Conservation (phyloP, 2,888 invertebrate genomes). For the Masnerella sp. region DNA sequence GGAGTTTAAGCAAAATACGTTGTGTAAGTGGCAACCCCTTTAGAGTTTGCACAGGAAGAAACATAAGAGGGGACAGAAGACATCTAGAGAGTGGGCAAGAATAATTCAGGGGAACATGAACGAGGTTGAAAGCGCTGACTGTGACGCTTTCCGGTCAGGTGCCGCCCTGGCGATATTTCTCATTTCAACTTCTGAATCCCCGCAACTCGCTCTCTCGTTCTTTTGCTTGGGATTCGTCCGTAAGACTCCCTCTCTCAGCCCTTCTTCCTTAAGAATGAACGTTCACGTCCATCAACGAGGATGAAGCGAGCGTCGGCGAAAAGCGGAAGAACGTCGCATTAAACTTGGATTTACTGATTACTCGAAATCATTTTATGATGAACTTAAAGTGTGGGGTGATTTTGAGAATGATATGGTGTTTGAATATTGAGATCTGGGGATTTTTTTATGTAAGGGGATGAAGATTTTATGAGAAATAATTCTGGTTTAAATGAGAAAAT, state of each 20-base stretch:
- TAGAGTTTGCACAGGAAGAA: constrained; percentile 48
- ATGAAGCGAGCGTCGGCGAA: constrained; percentile 39
- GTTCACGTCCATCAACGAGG: constrained; percentile 52
- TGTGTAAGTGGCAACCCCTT: constrained; percentile 50
- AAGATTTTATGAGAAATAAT: too few relatives aligned
- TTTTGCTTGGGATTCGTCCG: constrained; percentile 64
- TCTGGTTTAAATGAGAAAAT: too few relatives aligned
- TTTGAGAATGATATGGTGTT: too few relatives aligned
- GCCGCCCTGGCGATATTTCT: constrained; percentile 73
- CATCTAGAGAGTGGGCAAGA: constrained; percentile 44
- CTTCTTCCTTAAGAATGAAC: constrained; percentile 41
- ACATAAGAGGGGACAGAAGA: constrained; percentile 47
- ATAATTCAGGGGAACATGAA: constrained; percentile 66
- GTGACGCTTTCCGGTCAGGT: constrained; percentile 77
- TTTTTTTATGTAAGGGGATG: too few relatives aligned
- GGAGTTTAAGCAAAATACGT: constrained; percentile 24
- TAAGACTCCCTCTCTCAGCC: constrained; percentile 14
- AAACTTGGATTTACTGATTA: too few relatives aligned
- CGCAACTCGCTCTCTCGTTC: constrained; percentile 61
- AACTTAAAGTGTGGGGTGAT: too few relatives aligned
- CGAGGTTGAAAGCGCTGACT: constrained; percentile 74
- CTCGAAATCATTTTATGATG: too few relatives aligned
- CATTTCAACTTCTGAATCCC: constrained; percentile 64
- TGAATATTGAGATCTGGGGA: too few relatives aligned
- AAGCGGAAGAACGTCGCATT: constrained; percentile 31